Evolutionary conservation across 2,888 invertebrate species (phyloP), one percentile per base, ranked within the genome.

Genomic region (Julus scandinavius): DNA sequence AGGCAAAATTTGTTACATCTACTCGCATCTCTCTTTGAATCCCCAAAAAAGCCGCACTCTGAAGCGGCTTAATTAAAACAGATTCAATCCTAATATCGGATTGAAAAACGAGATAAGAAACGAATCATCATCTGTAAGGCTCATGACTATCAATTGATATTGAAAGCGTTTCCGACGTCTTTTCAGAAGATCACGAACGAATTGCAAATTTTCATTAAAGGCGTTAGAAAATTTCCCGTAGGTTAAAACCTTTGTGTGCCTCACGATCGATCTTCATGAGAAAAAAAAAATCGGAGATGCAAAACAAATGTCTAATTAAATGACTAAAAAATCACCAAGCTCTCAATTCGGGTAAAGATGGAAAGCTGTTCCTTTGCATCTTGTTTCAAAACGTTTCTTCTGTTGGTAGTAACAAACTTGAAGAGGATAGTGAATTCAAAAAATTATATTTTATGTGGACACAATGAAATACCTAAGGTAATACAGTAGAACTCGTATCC

Each of bases 141-240:
- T 80, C 38, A 80, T 38, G 38, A 80, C 80, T 80, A 80, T 80
- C 80, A 80, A 80, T 80, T 38, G 80, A 38, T 38, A 80, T 80
- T 80, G 80, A 38, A 80, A 80, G 80, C 3, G 80, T 80, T 80
- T 80, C 80, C 80, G 80, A 38, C 80, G 13, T 80, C 80, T 80
- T 58, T 80, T 15, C 29, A 63, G 38, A 4, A 80, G 80, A 80
- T 80, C 80, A 80, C 80, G 80, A 80, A 29, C 80, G 29, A 80
- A 38, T 80, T 80, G 38, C 80, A 38, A 38, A 29, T 80, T 80
- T 80, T 80, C 29, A 80, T 80, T 17, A 40, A 40, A 80, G 80
- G 38, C 38, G 13, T 80, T 80, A 80, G 38, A 7, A 38, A 38
- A 80, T 80, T 80, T 40, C 38, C 80, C 80, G 2, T 38, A 9